Percentiles rank a stretch among this genome's conserved stretches.
These are phyloP conservation scores for Anoplolepis gracilipes DNA, from an alignment of 1,140 invertebrate species.

Conservation along the genomic window DNA sequence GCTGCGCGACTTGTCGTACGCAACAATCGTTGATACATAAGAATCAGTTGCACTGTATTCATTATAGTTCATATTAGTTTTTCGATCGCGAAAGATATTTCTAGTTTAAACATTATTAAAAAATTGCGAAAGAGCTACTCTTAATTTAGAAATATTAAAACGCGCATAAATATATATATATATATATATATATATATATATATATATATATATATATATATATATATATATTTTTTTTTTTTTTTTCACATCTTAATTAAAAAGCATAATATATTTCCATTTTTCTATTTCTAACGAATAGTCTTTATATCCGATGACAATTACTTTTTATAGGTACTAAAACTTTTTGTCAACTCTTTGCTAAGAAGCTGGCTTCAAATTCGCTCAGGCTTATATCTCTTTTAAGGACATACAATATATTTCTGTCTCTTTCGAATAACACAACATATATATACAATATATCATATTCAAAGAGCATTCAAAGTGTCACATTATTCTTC, in stretches of 20 bases:
- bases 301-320: background rate
- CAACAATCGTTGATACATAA: constrained; percentile 13
- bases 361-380: constrained; percentile 16
- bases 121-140: background rate
- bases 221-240: no score
- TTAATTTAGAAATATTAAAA: background rate
- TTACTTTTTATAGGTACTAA: background rate
- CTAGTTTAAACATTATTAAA: no score
- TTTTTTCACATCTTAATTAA: background rate
- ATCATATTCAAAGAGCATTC: constrained; percentile 37
- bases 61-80: background rate
- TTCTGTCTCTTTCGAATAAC: constrained; percentile 11
- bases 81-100: background rate
- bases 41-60: constrained; percentile 3
- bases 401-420: background rate
- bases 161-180: background rate
- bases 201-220: no score
- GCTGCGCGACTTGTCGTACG: constrained; percentile 38
- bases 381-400: background rate
- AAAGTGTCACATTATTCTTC: constrained; percentile 17
- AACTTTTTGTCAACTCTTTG: constrained; percentile 10
- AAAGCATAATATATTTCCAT: background rate
- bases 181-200: no score
- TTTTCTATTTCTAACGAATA: background rate
- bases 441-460: constrained; percentile 6